Evolutionary conservation across 2,888 invertebrate species (phyloP).

Genomic region (Magallana nippona): DNA sequence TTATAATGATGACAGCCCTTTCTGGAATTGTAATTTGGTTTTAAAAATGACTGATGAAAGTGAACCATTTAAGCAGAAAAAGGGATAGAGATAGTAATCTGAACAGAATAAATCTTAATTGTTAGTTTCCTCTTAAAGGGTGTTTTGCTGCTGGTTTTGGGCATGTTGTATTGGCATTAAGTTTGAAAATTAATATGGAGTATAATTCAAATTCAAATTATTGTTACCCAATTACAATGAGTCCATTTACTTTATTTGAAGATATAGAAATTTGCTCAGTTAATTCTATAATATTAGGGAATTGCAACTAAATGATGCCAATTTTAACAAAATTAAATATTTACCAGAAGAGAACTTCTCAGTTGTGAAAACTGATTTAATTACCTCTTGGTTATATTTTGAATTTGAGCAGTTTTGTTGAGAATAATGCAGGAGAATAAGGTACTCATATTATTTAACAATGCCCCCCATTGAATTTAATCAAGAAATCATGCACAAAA

Average conservation of each 20-base stretch:
- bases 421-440: no score
- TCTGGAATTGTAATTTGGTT: slow-evolving; percentile 21
- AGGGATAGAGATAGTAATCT: slow-evolving; percentile 27
- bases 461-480: neutral
- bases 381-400: no score
- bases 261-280: no score
- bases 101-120: neutral
- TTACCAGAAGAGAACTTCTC: no score
- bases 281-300: no score
- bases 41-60: slow-evolving; percentile 25
- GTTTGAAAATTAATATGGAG: neutral
- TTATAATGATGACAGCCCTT: slow-evolving; percentile 16
- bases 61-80: slow-evolving; percentile 24
- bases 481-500: no score
- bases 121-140: neutral
- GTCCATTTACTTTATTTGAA: no score
- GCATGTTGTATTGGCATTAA: neutral
- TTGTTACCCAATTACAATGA: no score
- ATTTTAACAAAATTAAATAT: no score
- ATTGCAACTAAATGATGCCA: no score
- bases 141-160: neutral
- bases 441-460: neutral
- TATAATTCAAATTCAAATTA: neutral
- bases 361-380: no score
- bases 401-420: no score